These are phyloP conservation scores for Catharus bicknelli DNA, from an alignment of 2,113 vertebrate species.

Conservation along the genomic window DNA sequence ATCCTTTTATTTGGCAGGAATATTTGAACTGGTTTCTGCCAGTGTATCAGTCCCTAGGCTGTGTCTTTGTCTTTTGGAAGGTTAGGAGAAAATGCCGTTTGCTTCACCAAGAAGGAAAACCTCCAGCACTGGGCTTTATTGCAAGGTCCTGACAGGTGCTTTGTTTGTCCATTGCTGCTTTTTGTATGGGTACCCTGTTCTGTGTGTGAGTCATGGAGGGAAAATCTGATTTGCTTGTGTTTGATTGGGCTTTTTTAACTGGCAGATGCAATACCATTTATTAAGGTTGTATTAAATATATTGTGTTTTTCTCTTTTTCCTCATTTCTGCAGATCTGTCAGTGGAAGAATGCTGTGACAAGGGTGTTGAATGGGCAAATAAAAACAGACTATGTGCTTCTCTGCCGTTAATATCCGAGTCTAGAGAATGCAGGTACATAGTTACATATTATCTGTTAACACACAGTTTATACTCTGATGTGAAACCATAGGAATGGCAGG, in stretches of 20 bases:
- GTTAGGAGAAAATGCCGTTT: not conserved
- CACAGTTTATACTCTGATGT: not conserved
- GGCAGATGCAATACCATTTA: not conserved
- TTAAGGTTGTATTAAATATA: not conserved
- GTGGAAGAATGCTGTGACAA: constrained; percentile 87
- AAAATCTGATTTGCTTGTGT: not conserved
- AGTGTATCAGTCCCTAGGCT: not conserved
- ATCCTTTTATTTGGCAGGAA: not conserved
- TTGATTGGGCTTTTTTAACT: not conserved
- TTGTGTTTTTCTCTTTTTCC: not conserved
- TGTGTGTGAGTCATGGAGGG: not conserved
- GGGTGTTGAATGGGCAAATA: constrained; percentile 79
- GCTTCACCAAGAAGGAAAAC: not conserved
- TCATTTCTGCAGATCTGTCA: constrained; percentile 65
- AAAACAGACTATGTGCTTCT: constrained; percentile 78
- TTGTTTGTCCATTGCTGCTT: not conserved
- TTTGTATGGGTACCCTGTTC: not conserved
- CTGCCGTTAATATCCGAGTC: constrained; percentile 78
- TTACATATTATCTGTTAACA: not conserved
- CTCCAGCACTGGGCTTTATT: not conserved
- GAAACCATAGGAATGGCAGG: not conserved
- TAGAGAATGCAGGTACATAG: constrained; percentile 85
- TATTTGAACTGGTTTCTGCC: not conserved
- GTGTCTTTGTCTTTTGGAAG: not conserved
- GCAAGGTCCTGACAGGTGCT: not conserved